Percentiles rank a stretch among this genome's conserved stretches.
Evolutionary conservation across 37 sponge, comb jelly and placozoan species (phyloP).

Genomic region (Ianthella basta): DNA sequence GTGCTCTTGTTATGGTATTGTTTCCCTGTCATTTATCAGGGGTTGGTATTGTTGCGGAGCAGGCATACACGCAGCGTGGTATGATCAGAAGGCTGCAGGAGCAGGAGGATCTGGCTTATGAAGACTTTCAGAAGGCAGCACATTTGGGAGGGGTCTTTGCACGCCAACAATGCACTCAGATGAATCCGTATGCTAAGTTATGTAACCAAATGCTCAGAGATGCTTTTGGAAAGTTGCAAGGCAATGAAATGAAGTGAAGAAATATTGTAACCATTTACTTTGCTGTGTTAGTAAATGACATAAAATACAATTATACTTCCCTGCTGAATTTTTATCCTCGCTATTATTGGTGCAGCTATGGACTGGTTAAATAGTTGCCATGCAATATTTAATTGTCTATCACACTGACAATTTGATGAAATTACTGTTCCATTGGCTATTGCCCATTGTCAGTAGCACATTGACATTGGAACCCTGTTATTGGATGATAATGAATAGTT

Average conservation of each 20-base stretch:
- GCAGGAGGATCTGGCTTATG: slow-evolving; percentile 77
- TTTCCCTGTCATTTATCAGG: background rate
- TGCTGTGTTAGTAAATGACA: too few relatives aligned
- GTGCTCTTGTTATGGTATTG: background rate
- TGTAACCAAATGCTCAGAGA: slow-evolving; percentile 93
- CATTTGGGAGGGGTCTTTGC: slow-evolving; percentile 64
- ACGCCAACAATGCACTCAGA: slow-evolving; percentile 30
- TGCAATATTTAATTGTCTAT: too few relatives aligned
- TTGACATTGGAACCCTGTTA: too few relatives aligned
- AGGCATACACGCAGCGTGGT: slow-evolving; percentile 91
- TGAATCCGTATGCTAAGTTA: slow-evolving; percentile 93
- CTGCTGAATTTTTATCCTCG: too few relatives aligned
- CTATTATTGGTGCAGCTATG: too few relatives aligned
- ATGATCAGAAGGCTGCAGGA: slow-evolving; percentile 71
- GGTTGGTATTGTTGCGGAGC: slow-evolving; percentile 64
- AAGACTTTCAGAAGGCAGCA: slow-evolving; percentile 88
- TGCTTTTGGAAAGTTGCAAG: slow-evolving; percentile 75
- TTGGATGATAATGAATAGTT: too few relatives aligned
- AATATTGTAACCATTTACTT: too few relatives aligned
- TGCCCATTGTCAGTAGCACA: too few relatives aligned
- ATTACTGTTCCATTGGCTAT: too few relatives aligned
- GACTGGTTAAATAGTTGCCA: too few relatives aligned
- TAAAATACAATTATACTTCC: too few relatives aligned
- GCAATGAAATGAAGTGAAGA: slow-evolving; percentile 41
- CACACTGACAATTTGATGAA: too few relatives aligned